Evolutionary conservation across 2,888 invertebrate species (phyloP).

Genomic region (Xiphydria camelus): DNA sequence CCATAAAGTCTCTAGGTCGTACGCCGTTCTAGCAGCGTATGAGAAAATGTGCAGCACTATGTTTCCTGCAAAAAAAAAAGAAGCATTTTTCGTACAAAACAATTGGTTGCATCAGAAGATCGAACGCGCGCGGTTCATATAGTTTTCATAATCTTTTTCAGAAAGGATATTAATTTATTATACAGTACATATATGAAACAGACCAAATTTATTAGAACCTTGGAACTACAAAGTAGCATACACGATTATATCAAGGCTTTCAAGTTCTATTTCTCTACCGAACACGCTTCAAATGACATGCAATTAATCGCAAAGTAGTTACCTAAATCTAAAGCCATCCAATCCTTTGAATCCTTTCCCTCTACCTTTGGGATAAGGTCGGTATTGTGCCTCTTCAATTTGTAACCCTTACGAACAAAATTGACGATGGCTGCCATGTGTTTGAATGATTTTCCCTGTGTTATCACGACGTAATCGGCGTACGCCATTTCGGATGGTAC

Average conservation of each 20-base stretch:
- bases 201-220: background rate
- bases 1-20: slow-evolving; percentile 93
- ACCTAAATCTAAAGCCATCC: slow-evolving; percentile 93
- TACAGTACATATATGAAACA: slow-evolving; percentile 2
- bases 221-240: no score
- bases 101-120: no score
- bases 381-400: slow-evolving; percentile 66
- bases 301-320: slow-evolving; percentile 27
- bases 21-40: slow-evolving; percentile 67
- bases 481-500: slow-evolving; percentile 77
- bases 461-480: slow-evolving; percentile 83
- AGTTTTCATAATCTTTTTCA: no score
- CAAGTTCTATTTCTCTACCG: no score
- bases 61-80: slow-evolving; percentile 70
- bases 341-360: slow-evolving; percentile 75
- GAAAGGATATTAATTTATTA: slow-evolving; percentile 7
- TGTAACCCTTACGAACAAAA: slow-evolving; percentile 76
- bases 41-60: slow-evolving; percentile 90
- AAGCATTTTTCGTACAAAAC: slow-evolving; percentile 1
- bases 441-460: slow-evolving; percentile 72
- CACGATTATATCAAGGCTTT: no score
- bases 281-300: no score
- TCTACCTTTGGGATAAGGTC: slow-evolving; percentile 78
- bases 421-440: slow-evolving; percentile 77
- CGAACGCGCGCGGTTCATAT: no score